These are phyloP conservation scores for Siphonodentalium dalli DNA, from an alignment of 2,888 invertebrate genomes.

Conservation along the genomic window DNA sequence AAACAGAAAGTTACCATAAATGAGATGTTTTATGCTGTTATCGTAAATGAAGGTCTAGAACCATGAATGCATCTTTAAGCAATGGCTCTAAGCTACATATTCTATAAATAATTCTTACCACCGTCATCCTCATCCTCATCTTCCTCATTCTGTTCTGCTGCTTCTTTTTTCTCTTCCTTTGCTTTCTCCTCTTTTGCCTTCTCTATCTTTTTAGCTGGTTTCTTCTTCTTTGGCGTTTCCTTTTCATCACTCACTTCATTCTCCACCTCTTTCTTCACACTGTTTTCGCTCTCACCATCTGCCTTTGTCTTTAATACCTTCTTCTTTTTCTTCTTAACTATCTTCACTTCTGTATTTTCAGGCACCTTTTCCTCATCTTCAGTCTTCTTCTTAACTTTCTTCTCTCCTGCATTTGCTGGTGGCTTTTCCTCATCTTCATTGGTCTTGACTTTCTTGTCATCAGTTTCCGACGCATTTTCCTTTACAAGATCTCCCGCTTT, in stretches of 20 bases:
- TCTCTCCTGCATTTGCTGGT: neutral
- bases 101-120: too few relatives aligned
- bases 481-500: neutral
- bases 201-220: neutral
- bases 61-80: too few relatives aligned
- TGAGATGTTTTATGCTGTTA: neutral
- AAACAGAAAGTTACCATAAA: neutral
- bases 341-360: slow-evolving; percentile 3
- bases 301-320: neutral
- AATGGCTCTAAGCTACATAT: neutral
- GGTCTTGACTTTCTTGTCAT: slow-evolving; percentile 35
- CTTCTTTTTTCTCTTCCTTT: neutral
- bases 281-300: slow-evolving; percentile 1
- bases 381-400: neutral
- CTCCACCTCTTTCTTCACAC: slow-evolving; percentile 2
- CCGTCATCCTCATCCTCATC: slow-evolving; percentile 16
- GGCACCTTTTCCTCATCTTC: slow-evolving; percentile 1
- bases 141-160: slow-evolving; percentile 3
- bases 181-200: neutral
- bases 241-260: neutral
- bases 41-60: too few relatives aligned
- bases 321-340: slow-evolving; percentile 1
- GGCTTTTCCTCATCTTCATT: slow-evolving; percentile 9
- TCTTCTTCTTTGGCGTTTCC: neutral
- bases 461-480: slow-evolving; percentile 19